Evolutionary conservation across 2,113 vertebrate genomes (phyloP).

Genomic region (Planiliza haematocheilus): DNA sequence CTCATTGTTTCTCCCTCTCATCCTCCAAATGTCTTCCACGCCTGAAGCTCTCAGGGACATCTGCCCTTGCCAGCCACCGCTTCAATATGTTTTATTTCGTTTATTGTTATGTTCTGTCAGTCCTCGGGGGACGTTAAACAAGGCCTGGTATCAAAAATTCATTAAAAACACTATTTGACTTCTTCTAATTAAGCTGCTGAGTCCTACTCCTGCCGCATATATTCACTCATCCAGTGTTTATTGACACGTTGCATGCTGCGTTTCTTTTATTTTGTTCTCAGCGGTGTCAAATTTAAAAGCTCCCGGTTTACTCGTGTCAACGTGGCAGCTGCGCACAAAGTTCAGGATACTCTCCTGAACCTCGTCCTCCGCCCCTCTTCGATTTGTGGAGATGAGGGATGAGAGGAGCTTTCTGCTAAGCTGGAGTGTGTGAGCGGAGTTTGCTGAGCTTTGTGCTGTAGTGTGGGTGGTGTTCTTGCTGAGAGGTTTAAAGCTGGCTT

Average conservation of each 20-base stretch:
- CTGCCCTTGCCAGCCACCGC: conserved; percentile 35
- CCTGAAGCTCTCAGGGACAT: conserved; percentile 65
- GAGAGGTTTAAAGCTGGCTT: conserved; percentile 25
- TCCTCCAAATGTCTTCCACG: conserved; percentile 49
- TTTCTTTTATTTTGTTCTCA: conserved; percentile 23
- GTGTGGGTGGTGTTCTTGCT: conserved; percentile 43
- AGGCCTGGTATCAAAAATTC: conserved; percentile 22
- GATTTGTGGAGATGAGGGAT: conserved; percentile 24
- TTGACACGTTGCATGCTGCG: neutral
- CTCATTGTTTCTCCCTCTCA: conserved; percentile 52
- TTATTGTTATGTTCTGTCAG: conserved; percentile 41
- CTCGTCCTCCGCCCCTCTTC: conserved; percentile 21
- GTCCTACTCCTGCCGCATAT: conserved; percentile 22
- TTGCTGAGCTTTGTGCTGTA: conserved; percentile 30
- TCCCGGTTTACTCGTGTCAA: conserved; percentile 20
- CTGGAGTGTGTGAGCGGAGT: conserved; percentile 13
- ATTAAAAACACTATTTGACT: conserved; percentile 17
- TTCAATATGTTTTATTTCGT: conserved; percentile 28
- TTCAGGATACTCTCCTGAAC: conserved; percentile 38
- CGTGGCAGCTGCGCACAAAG: neutral
- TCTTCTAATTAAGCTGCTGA: conserved; percentile 11
- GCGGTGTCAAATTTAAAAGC: conserved; percentile 5
- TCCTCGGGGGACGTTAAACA: conserved; percentile 13
- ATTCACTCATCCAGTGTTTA: conserved; percentile 5
- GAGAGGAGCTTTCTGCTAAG: conserved; percentile 29